Evolutionary conservation across 2,797 vertebrate species (phyloP).

Genomic region (Mallotus villosus): DNA sequence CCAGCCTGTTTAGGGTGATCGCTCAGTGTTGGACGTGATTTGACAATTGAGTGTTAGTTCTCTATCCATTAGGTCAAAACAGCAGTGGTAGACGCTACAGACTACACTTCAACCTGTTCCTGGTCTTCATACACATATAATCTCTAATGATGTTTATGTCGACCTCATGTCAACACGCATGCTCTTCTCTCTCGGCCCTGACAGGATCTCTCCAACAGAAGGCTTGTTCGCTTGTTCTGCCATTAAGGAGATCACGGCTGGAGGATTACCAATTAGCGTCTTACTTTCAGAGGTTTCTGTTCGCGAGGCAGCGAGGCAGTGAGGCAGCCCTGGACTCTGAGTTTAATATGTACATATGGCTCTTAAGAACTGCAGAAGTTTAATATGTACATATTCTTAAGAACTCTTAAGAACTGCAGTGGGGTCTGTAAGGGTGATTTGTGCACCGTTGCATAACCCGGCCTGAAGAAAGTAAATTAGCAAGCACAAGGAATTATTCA

Average conservation of each 20-base stretch:
- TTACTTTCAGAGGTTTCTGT: slow-evolving; percentile 51
- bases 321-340: slow-evolving; percentile 14
- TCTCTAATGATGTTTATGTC: slow-evolving; percentile 17
- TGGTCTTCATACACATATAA: neutral
- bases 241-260: slow-evolving; percentile 54
- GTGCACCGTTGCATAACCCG: neutral
- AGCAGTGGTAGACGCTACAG: neutral
- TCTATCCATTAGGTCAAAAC: neutral
- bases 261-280: slow-evolving; percentile 51
- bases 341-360: neutral
- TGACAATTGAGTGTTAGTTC: too few relatives aligned
- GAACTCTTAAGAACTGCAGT: neutral
- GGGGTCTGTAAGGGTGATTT: neutral
- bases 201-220: slow-evolving; percentile 33
- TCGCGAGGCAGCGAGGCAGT: slow-evolving; percentile 28
- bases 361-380: neutral
- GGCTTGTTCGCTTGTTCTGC: slow-evolving; percentile 32
- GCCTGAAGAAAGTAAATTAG: neutral
- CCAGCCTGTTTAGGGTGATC: too few relatives aligned
- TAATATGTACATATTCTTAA: neutral
- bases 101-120: neutral
- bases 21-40: too few relatives aligned
- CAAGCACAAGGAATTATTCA: neutral
- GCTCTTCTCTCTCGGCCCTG: slow-evolving; percentile 14
- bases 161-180: slow-evolving; percentile 32